Percentiles rank a stretch among this genome's conserved stretches.
phyloP scores from a whole-genome alignment of 2,113 vertebrate genomes.

The Pelmatolapia mariae region DNA sequence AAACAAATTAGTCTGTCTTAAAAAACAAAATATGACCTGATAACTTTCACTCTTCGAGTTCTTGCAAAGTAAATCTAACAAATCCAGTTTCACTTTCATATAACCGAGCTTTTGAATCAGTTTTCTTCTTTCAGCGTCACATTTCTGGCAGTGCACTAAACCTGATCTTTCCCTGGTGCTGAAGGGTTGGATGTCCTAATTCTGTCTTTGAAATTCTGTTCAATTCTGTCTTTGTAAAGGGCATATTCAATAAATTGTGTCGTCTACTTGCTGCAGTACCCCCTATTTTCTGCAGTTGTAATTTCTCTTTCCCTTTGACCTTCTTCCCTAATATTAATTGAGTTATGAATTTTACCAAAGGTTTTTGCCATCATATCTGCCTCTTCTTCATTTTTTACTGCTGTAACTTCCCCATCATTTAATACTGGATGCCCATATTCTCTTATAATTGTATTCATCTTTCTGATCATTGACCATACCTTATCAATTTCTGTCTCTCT shows the following conservation, averaged over 20 bases:
- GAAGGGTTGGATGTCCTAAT: too few species aligned
- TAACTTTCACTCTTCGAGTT: not conserved
- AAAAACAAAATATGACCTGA: not conserved
- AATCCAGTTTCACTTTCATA: not conserved
- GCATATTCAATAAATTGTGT: too few species aligned
- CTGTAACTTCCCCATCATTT: not conserved
- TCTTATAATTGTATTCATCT: not conserved
- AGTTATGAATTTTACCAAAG: not conserved
- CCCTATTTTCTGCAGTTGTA: too few species aligned
- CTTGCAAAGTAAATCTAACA: not conserved
- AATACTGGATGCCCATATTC: not conserved
- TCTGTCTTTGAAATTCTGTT: too few species aligned
- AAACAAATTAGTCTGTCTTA: not conserved
- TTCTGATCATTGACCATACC: not conserved
- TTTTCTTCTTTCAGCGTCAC: not conserved
- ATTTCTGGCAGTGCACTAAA: not conserved
- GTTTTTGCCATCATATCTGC: not conserved
- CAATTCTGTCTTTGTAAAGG: too few species aligned
- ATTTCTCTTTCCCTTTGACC: too few species aligned
- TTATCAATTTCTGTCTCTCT: not conserved
- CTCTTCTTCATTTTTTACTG: not conserved
- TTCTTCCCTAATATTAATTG: not conserved
- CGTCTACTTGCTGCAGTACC: too few species aligned
- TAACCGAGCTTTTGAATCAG: not conserved
- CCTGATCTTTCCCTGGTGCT: too few species aligned